Base-by-base conservation (phyloP, 2,888 invertebrate species). In the Athalia circularis region DNA sequence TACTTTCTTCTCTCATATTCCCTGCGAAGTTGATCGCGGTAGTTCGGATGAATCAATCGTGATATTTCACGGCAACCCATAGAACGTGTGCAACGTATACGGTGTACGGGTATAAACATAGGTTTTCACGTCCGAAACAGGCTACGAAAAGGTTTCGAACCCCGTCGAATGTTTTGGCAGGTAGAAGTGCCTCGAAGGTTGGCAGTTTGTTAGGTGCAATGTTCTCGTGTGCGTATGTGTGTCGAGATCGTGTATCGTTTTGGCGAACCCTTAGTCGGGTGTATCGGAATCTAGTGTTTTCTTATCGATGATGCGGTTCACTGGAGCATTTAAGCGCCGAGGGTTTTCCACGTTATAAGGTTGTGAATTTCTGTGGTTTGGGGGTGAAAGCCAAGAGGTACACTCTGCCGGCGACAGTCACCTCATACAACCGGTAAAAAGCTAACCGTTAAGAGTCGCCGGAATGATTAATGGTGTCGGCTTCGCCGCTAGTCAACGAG, bases 381-480 rank as follows among this genome's bases (percentile, higher is more conserved):
- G 29, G 29, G 48, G 48, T 29, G 64, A 4, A 50, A 52, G 29
- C 29, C 29, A 50, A 64, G 74, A 47, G 75, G 62, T 62, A 62
- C 29, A 29, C 64, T 75, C 59, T 52, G 74, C n/a, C 77, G 45
- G 77, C 80, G 80, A 80, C 80, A 80, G 82, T 80, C 80, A 77
- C 78, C 80, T 77, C 2, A 29, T 79, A 79, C 80, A 81, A 81
- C 80, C 80, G 80, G 75, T 29, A 29, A 29, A 84, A 82, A 82
- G 84, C 83, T 81, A 75, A 75, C 79, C 79, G 75, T 78, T 80
- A 64, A 83, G 80, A 82, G 82, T 82, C 80, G 79, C 29, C 0
- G 79, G 81, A 82, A 84, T 84, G 84, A 85, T 85, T 85, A 85
- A 85, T 84, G 82, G 80, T 5, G 75, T 29, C 79, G 59, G 75